These are phyloP conservation scores for Gambelia wislizenii DNA, from an alignment of 2,797 vertebrate species.

Conservation along the genomic window DNA sequence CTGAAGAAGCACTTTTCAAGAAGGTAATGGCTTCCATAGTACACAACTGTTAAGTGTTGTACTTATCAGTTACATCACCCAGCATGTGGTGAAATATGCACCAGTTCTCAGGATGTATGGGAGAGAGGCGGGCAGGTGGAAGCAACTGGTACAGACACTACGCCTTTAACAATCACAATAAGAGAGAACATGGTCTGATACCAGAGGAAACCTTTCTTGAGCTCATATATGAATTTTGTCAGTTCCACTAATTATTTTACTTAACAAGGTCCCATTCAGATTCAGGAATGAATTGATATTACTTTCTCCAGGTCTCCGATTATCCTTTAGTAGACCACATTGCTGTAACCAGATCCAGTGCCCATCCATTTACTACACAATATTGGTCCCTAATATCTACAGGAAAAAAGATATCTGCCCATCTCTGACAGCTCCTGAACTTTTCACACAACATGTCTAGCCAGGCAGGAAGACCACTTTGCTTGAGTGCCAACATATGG, in stretches of 20 bases:
- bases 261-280: neutral
- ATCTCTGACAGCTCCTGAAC: neutral
- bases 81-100: neutral
- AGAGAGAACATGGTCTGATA: neutral
- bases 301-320: slow-evolving; percentile 23
- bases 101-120: neutral
- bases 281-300: slow-evolving; percentile 15
- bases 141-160: neutral
- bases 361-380: slow-evolving; percentile 11
- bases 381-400: neutral
- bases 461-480: neutral
- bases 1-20: neutral
- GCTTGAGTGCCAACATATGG: neutral
- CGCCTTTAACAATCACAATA: neutral
- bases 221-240: slow-evolving; percentile 17
- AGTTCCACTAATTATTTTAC: neutral
- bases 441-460: neutral
- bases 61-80: neutral
- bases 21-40: neutral
- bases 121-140: no score
- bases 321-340: neutral
- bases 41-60: neutral
- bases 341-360: neutral
- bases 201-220: neutral
- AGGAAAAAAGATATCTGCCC: neutral